Percentiles rank a stretch among this genome's conserved stretches.
phyloP scores from a whole-genome alignment of 2,888 invertebrate species.

The Gisinianus flammeolus region DNA sequence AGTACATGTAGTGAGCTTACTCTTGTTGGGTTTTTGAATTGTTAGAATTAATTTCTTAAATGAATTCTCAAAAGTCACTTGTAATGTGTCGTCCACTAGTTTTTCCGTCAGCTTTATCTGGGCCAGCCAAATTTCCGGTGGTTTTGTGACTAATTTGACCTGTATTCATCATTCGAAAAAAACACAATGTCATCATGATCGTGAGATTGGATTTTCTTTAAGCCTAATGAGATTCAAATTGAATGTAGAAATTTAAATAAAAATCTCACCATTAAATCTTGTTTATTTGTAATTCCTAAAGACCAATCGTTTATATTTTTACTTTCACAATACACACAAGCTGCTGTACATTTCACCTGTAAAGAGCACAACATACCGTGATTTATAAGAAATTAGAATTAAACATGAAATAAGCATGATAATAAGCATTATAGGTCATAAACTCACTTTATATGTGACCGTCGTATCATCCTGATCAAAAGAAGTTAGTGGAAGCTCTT shows the following conservation, averaged over 20 bases:
- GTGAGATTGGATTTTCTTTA: no score
- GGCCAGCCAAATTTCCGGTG: constrained; percentile 32
- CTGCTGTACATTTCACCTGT: constrained; percentile 16
- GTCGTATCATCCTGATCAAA: constrained; percentile 24
- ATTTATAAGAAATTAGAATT: not conserved
- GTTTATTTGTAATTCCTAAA: constrained; percentile 15
- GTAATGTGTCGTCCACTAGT: not conserved
- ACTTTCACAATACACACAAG: not conserved
- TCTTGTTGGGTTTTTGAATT: constrained; percentile 22
- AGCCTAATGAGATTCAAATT: no score
- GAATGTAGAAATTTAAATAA: no score
- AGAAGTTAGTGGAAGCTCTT: constrained; percentile 16
- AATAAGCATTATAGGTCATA: no score
- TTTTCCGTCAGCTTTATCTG: constrained; percentile 21
- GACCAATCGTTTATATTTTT: constrained; percentile 23
- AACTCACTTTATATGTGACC: constrained; percentile 12
- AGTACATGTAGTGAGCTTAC: not conserved
- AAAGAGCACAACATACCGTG: not conserved
- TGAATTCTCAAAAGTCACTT: constrained; percentile 19
- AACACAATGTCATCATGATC: no score
- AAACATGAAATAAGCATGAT: not conserved
- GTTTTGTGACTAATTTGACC: constrained; percentile 6
- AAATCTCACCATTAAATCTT: constrained; percentile 8
- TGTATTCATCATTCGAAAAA: no score
- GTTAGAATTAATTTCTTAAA: constrained; percentile 28